phyloP scores from a whole-genome alignment of 2,797 vertebrate genomes.

The Falco naumanni region DNA sequence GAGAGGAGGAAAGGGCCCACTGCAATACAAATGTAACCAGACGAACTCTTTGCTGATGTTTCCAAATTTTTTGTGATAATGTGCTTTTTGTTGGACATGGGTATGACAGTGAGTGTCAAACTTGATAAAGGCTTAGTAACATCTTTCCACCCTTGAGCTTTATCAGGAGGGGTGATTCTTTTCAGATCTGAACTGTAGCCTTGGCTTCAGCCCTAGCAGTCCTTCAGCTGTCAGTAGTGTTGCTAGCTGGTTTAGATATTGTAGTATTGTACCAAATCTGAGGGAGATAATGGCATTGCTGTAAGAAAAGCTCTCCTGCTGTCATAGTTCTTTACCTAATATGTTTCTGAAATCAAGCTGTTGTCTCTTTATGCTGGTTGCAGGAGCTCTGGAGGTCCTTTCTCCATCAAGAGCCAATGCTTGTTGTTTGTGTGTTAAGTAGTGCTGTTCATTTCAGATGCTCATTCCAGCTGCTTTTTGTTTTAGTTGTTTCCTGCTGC shows the following conservation, averaged over 20 bases:
- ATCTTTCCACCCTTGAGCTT: background rate
- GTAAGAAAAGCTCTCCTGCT: background rate
- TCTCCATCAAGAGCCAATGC: background rate
- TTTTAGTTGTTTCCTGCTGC: background rate
- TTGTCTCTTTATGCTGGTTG: background rate
- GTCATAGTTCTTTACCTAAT: background rate
- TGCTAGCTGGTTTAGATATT: background rate
- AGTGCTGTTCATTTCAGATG: background rate
- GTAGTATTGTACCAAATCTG: background rate
- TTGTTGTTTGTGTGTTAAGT: background rate
- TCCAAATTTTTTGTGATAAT: background rate
- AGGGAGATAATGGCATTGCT: background rate
- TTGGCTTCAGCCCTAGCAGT: background rate
- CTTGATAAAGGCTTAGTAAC: background rate
- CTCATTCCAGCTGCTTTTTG: background rate
- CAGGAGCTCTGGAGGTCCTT: background rate
- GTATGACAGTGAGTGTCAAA: background rate
- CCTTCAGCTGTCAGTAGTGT: background rate
- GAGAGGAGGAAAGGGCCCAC: background rate
- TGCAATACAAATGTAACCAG: background rate
- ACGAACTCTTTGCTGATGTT: background rate
- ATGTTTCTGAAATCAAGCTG: background rate
- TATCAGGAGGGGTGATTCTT: background rate
- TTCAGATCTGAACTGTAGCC: background rate
- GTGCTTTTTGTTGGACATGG: background rate